phyloP scores from a whole-genome alignment of 1,140 invertebrate species.

The Leptinotarsa defecta region DNA sequence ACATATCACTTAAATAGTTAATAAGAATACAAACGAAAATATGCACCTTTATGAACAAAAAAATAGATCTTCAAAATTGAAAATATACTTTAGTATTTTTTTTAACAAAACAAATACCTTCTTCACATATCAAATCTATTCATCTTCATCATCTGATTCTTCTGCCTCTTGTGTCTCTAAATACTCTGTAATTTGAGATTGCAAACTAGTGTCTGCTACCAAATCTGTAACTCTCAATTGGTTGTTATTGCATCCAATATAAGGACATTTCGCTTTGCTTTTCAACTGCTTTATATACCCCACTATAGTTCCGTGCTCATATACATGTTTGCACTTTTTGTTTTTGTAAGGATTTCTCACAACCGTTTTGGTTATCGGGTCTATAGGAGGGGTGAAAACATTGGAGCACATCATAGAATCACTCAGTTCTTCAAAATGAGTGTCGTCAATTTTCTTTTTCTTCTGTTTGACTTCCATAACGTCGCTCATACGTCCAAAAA shows the following conservation, averaged over 20 bases:
- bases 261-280: slow-evolving; percentile 46
- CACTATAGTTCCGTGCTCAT: slow-evolving; percentile 43
- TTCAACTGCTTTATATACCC: slow-evolving; percentile 45
- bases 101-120: background rate
- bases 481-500: slow-evolving; percentile 30
- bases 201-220: slow-evolving; percentile 35
- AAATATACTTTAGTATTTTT: background rate
- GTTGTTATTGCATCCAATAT: slow-evolving; percentile 45
- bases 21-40: background rate
- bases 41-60: background rate
- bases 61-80: background rate
- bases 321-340: slow-evolving; percentile 45
- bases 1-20: background rate
- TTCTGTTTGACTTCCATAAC: slow-evolving; percentile 34
- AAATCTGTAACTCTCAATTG: slow-evolving; percentile 39
- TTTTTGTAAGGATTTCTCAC: slow-evolving; percentile 45
- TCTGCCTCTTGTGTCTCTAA: slow-evolving; percentile 24
- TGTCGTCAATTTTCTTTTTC: slow-evolving; percentile 28
- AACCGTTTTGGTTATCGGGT: slow-evolving; percentile 45
- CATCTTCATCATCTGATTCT: slow-evolving; percentile 18
- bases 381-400: slow-evolving; percentile 44
- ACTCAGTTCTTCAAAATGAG: slow-evolving; percentile 39
- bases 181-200: slow-evolving; percentile 35
- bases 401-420: slow-evolving; percentile 44
- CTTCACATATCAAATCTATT: background rate